These are phyloP conservation scores for Morone chrysops DNA, from an alignment of 2,113 vertebrate genomes.

Conservation along the genomic window DNA sequence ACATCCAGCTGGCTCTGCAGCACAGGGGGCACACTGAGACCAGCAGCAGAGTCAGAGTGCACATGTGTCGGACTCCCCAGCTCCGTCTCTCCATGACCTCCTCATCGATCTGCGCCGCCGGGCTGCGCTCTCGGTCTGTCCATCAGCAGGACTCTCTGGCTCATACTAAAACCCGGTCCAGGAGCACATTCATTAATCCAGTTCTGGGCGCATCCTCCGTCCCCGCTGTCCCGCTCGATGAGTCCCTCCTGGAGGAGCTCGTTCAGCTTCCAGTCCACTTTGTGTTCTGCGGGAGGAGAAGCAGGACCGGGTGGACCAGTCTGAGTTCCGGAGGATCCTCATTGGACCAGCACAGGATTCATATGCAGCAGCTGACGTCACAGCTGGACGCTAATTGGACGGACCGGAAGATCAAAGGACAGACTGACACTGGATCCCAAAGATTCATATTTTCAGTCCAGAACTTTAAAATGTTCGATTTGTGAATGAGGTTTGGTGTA, in stretches of 20 bases:
- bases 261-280: slow-evolving; percentile 15
- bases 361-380: slow-evolving; percentile 68
- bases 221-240: not conserved
- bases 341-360: slow-evolving; percentile 66
- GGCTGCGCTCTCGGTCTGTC: slow-evolving; percentile 16
- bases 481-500: too few species aligned
- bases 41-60: slow-evolving; percentile 83
- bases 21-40: slow-evolving; percentile 83
- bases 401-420: not conserved
- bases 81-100: slow-evolving; percentile 86
- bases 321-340: slow-evolving; percentile 29
- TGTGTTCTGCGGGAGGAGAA: slow-evolving; percentile 32
- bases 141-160: slow-evolving; percentile 39
- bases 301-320: slow-evolving; percentile 23
- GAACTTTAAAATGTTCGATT: too few species aligned
- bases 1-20: slow-evolving; percentile 91
- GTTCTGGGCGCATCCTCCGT: not conserved
- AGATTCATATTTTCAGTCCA: too few species aligned
- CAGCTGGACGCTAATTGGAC: slow-evolving; percentile 68
- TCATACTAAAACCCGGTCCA: slow-evolving; percentile 30
- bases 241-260: not conserved
- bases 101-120: slow-evolving; percentile 62
- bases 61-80: slow-evolving; percentile 79
- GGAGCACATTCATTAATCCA: not conserved
- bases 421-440: not conserved